Conservation (phyloP, 2,797 vertebrate genomes). For the Thripadectes ignobilis region DNA sequence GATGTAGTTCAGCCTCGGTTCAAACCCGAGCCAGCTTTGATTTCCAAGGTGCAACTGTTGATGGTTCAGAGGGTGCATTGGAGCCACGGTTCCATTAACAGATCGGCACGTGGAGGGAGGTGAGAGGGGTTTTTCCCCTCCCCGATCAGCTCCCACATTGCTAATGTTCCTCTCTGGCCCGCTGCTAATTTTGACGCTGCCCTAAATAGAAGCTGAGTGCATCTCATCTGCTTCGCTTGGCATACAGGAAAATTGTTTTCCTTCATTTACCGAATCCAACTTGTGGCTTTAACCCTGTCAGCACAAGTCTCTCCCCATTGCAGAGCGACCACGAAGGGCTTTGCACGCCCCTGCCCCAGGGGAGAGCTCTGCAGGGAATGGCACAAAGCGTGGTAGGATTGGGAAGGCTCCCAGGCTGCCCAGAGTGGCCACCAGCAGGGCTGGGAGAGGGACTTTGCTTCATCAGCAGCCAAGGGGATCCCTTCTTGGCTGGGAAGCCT, state of each 20-base stretch:
- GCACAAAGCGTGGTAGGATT: rapidly evolving
- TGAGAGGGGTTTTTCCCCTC: constrained; percentile 39
- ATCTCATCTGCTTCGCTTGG: constrained; percentile 57
- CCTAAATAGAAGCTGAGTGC: constrained; percentile 71
- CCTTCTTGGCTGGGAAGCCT: rapidly evolving
- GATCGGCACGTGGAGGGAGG: background rate
- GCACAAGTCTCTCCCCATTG: background rate
- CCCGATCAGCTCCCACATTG: constrained; percentile 29
- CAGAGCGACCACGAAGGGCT: background rate
- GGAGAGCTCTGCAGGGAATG: background rate
- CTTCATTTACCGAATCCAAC: constrained; percentile 31
- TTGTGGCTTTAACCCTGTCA: constrained; percentile 34
- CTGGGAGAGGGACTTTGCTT: background rate
- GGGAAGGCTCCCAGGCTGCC: background rate
- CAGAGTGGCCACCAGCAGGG: background rate
- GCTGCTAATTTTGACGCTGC: constrained; percentile 70
- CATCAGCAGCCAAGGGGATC: background rate
- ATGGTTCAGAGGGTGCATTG: background rate
- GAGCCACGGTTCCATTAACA: background rate
- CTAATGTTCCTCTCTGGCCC: constrained; percentile 51
- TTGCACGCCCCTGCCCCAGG: rapidly evolving
- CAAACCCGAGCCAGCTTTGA: background rate
- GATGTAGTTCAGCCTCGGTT: background rate
- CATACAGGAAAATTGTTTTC: constrained; percentile 49
- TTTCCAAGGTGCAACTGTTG: background rate